Conservation (phyloP, 1,140 invertebrate genomes). For the Drosophila chauvacae region DNA sequence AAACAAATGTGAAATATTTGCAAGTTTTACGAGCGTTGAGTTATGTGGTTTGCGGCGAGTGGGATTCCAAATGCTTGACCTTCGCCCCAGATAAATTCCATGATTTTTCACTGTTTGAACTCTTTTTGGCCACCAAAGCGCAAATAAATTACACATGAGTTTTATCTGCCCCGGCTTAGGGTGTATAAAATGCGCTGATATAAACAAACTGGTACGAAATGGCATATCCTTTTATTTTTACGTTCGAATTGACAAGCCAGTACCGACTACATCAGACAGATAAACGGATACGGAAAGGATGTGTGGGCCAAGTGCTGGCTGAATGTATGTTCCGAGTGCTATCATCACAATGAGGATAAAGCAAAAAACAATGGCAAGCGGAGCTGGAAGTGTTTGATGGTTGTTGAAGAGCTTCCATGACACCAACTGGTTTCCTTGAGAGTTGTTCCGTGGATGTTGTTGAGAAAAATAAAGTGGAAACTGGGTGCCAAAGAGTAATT, state of each 20-base stretch:
- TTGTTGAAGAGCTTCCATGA: conserved; percentile 47
- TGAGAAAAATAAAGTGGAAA: neutral
- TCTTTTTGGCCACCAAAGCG: conserved; percentile 65
- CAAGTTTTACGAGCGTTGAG: conserved; percentile 77
- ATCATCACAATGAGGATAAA: conserved; percentile 64
- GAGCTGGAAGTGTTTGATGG: conserved; percentile 64
- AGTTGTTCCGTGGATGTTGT: neutral
- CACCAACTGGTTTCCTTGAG: conserved; percentile 31
- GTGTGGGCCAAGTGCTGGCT: conserved; percentile 56
- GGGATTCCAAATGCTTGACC: conserved; percentile 59
- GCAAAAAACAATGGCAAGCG: conserved; percentile 53
- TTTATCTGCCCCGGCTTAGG: conserved; percentile 42
- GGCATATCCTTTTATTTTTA: conserved; percentile 52
- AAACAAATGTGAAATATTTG: conserved; percentile 65
- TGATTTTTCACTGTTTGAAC: conserved; percentile 78
- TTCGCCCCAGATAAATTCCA: conserved; percentile 73
- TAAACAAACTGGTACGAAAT: conserved; percentile 61
- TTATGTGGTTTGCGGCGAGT: conserved; percentile 51
- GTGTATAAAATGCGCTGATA: conserved; percentile 66
- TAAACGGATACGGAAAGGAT: conserved; percentile 43
- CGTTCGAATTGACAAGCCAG: conserved; percentile 51
- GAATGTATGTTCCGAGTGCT: conserved; percentile 72
- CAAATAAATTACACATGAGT: conserved; percentile 70
- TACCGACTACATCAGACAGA: conserved; percentile 38
- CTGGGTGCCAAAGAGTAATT: neutral